phyloP scores from a whole-genome alignment of 2,113 vertebrate species.

The Alaudala cheleensis region DNA sequence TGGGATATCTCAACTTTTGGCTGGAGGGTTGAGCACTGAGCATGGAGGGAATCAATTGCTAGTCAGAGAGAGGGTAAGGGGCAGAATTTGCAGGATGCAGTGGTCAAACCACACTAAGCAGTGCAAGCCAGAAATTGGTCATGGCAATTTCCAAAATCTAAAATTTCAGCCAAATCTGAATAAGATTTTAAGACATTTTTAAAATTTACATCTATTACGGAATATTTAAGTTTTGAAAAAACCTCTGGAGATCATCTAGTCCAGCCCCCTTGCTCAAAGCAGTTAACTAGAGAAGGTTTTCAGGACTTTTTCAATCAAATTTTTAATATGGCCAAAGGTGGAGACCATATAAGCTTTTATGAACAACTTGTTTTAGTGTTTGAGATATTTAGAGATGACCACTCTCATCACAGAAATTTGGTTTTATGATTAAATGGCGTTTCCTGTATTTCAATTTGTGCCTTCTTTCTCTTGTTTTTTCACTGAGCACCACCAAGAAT shows the following conservation, averaged over 20 bases:
- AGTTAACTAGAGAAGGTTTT: background rate
- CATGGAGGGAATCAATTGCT: background rate
- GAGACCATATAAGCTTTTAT: background rate
- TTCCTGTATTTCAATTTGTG: background rate
- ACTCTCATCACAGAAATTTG: background rate
- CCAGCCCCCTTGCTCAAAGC: background rate
- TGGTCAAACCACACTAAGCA: background rate
- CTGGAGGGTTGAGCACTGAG: background rate
- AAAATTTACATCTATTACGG: background rate
- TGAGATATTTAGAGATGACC: background rate
- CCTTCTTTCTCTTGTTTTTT: background rate
- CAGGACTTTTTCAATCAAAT: background rate
- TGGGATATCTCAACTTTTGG: background rate
- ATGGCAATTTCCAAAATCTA: background rate
- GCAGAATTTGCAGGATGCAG: background rate
- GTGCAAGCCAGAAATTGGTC: background rate
- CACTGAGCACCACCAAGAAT: background rate
- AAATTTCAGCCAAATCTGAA: background rate
- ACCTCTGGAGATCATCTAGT: background rate
- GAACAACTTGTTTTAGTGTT: background rate
- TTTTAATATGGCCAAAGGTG: background rate
- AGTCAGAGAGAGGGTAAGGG: background rate
- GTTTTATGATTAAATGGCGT: background rate
- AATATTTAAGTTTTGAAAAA: background rate
- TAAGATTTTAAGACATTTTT: background rate